These are phyloP conservation scores for Leucophenga maculata DNA, from an alignment of 2,888 invertebrate genomes.

Conservation along the genomic window DNA sequence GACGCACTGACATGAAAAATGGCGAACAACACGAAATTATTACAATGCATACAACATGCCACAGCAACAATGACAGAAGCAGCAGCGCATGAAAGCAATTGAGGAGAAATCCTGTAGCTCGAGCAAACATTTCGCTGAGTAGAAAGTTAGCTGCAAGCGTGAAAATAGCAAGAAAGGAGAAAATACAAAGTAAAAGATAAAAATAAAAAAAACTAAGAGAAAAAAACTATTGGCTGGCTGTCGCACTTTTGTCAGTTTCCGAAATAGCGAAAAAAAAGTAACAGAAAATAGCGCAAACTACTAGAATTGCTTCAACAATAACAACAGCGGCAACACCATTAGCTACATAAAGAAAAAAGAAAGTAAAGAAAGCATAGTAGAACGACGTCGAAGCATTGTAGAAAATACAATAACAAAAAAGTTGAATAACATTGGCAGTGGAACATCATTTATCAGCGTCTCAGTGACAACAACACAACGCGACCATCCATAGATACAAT, in stretches of 20 bases:
- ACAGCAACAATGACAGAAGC: too few relatives aligned
- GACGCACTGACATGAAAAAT: slow-evolving; percentile 63
- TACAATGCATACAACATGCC: slow-evolving; percentile 35
- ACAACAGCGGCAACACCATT: slow-evolving; percentile 12
- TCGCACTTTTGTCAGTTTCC: slow-evolving; percentile 32
- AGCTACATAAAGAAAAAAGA: slow-evolving; percentile 7
- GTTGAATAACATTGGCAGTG: slow-evolving; percentile 39
- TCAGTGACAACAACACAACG: slow-evolving; percentile 37
- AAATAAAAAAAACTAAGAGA: slow-evolving; percentile 4
- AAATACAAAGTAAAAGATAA: background rate
- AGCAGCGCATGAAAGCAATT: slow-evolving; percentile 25
- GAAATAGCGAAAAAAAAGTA: slow-evolving; percentile 30
- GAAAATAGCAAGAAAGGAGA: too few relatives aligned
- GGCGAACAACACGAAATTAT: slow-evolving; percentile 60
- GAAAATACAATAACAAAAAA: slow-evolving; percentile 5
- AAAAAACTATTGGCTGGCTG: slow-evolving; percentile 22
- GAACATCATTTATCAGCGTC: slow-evolving; percentile 62
- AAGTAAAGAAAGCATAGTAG: slow-evolving; percentile 7
- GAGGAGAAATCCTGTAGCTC: slow-evolving; percentile 27
- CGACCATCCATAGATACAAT: slow-evolving; percentile 40
- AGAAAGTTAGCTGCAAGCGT: background rate
- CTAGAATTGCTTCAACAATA: slow-evolving; percentile 35
- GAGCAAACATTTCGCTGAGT: background rate
- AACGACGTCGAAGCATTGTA: slow-evolving; percentile 27
- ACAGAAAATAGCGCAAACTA: slow-evolving; percentile 45